Base-by-base conservation (phyloP, 1,140 invertebrate genomes). In the Papilio machaon region DNA sequence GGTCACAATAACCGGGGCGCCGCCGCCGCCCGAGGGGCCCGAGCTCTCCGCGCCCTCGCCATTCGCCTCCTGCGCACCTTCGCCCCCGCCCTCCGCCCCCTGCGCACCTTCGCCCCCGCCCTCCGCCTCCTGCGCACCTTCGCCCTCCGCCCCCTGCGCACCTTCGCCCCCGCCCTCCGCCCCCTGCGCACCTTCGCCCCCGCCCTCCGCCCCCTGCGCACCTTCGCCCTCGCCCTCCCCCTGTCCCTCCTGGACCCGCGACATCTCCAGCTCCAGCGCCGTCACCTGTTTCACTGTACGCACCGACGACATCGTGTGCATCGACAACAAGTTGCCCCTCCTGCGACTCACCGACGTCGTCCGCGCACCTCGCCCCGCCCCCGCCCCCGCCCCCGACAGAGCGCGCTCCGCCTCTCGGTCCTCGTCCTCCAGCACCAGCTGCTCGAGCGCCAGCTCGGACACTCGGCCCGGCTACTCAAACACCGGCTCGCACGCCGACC, bases 201-300 rank as follows among this genome's bases (percentile, higher is more conserved):
- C 23, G 23, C 23, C 23, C 23, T 30, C 23, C 23, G 23, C 23
- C 23, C 23, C 0, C 23, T 30, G 23, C 23, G 23, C 23, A 30
- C 23, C 23, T 30, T 30, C 23, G 38, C 38, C 38, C 2, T 43
- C 38, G 7, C 38, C 38, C 38, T 81, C 80, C 11, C 81, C 83
- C 0, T 85, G 85, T 73, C 75, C 87, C 7, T 94, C 91, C 4
- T 94, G 91, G 91, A 91, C 89, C 8, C 91, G 86, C 85, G 90
- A 92, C 77, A 89, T 92, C 79, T 92, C 91, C 0, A 90, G 83
- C 52, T 90, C 88, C 4, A 91, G 89, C 73, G 86, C 84, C 0
- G 87, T 87, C 5, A 90, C 89, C 17, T 89, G 83, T 73, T n/a
- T 90, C 7, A 89, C 88, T 0, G 91, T 90, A 0, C 73, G 74